Percentiles rank a stretch among this genome's conserved stretches.
Conservation (phyloP, 37 sponge, comb jelly and placozoan species). For the Bolinopsis microptera region DNA sequence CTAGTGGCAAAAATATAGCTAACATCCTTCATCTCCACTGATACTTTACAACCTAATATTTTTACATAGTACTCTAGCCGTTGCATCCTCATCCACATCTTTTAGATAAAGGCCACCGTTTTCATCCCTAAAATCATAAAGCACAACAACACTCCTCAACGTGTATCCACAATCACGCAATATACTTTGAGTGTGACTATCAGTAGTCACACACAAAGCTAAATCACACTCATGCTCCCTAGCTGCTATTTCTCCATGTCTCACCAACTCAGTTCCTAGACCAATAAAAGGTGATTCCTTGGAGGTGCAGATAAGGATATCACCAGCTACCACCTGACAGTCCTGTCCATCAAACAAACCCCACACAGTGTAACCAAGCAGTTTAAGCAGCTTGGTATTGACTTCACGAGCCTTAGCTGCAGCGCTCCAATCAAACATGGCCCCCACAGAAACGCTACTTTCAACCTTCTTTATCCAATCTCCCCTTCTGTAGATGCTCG, state of each 20-base stretch:
- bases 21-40: too few species aligned
- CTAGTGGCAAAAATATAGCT: too few species aligned
- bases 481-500: background rate
- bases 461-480: background rate
- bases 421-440: background rate
- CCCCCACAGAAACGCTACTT: background rate
- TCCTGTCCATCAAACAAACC: background rate
- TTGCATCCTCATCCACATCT: background rate
- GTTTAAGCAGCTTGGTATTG: background rate
- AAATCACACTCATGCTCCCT: background rate
- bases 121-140: background rate
- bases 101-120: background rate
- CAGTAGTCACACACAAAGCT: background rate
- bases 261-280: background rate
- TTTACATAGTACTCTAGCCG: background rate
- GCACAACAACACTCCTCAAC: background rate
- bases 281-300: background rate
- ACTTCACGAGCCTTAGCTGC: background rate
- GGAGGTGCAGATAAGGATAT: background rate
- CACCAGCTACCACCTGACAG: background rate
- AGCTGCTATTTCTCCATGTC: background rate
- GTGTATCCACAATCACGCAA: background rate
- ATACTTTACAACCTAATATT: background rate
- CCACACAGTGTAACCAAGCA: background rate
- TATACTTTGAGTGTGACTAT: background rate